A percentile compares a stretch with the other conserved stretches of the same genome.
Conservation (phyloP, 2,888 invertebrate species). For the Athetis lepigone region DNA sequence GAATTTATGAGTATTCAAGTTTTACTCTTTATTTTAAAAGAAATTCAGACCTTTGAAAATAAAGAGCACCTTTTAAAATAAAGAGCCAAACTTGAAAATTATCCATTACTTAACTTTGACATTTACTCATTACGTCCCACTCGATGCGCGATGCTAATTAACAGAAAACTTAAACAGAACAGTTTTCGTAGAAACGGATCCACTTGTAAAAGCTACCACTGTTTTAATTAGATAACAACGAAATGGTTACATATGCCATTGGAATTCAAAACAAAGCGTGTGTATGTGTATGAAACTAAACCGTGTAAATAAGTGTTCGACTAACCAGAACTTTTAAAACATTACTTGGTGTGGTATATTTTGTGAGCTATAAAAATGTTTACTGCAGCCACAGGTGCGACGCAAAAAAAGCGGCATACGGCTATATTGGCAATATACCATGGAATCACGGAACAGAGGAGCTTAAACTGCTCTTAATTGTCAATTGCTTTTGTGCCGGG, state of each 20-base stretch:
- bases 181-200: not conserved
- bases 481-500: slow-evolving; percentile 47
- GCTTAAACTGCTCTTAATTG: slow-evolving; percentile 60
- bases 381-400: slow-evolving; percentile 84
- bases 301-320: slow-evolving; percentile 32
- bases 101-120: not conserved
- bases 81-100: slow-evolving; percentile 5
- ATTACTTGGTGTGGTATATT: slow-evolving; percentile 76
- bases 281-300: slow-evolving; percentile 24
- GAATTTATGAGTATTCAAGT: slow-evolving; percentile 15
- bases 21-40: no score
- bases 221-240: slow-evolving; percentile 1
- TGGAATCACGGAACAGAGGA: slow-evolving; percentile 61
- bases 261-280: slow-evolving; percentile 9
- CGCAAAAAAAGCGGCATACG: slow-evolving; percentile 77
- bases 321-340: slow-evolving; percentile 63
- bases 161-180: not conserved
- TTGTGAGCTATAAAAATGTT: slow-evolving; percentile 81
- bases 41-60: no score
- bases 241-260: slow-evolving; percentile 9
- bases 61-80: no score
- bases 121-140: slow-evolving; percentile 3
- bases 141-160: slow-evolving; percentile 6
- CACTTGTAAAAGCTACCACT: not conserved
- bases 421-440: slow-evolving; percentile 67